Evolutionary conservation across 2,888 invertebrate species (phyloP).

Genomic region (Idaea dimidiata): DNA sequence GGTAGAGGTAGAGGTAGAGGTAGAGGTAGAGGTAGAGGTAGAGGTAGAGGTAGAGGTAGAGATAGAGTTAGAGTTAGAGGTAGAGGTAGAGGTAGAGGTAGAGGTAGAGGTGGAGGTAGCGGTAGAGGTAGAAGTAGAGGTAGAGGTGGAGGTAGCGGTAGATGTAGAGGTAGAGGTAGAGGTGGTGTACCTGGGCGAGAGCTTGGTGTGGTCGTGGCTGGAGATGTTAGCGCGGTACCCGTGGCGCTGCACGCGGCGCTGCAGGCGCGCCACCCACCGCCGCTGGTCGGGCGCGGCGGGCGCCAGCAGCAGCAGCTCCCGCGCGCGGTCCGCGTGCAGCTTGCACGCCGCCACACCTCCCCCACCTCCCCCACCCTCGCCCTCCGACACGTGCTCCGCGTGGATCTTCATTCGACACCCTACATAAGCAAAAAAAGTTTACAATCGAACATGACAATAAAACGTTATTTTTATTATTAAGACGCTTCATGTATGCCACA

Average conservation of each 20-base stretch:
- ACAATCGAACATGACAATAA: no score
- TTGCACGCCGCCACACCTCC: constrained; percentile 98
- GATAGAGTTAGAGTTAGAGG: no score
- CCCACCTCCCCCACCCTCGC: constrained; percentile 88
- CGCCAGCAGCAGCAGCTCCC: constrained; percentile 95
- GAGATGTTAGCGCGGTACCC: constrained; percentile 94
- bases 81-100: no score
- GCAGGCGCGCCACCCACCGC: constrained; percentile 94
- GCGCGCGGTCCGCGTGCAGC: constrained; percentile 97
- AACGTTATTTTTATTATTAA: no score
- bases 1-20: no score
- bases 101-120: no score
- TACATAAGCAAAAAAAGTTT: constrained; percentile 47
- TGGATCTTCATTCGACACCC: constrained; percentile 99
- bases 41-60: no score
- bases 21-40: no score
- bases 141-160: no score
- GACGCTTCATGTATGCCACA: no score
- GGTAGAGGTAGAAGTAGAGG: no score
- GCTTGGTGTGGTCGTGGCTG: constrained; percentile 65
- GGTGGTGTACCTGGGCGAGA: constrained; percentile 71
- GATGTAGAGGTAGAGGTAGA: constrained; percentile 83
- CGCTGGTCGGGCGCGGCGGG: constrained; percentile 92
- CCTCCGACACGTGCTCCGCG: constrained; percentile 94
- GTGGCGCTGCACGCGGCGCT: constrained; percentile 95